Conservation (phyloP, 30 jellyfish, hydroid and myxozoan species). For the Morbakka virulenta region DNA sequence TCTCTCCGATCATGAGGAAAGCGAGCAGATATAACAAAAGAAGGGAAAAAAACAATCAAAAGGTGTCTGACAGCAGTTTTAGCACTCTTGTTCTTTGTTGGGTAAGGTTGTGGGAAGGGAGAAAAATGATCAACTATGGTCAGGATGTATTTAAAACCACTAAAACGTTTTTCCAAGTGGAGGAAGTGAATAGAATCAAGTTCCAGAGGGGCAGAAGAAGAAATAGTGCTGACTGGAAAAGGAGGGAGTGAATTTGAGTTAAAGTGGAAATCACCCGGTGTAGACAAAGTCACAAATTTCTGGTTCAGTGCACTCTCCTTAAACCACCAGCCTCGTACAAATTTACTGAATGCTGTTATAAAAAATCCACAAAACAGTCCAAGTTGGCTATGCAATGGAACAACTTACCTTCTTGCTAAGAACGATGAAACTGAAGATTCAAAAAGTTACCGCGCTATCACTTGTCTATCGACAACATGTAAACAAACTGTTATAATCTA, state of each 20-base stretch:
- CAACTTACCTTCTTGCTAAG: too few species aligned
- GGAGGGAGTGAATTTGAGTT: neutral
- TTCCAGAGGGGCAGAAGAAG: constrained; percentile 18
- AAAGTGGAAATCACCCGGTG: constrained; percentile 18
- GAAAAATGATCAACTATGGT: constrained; percentile 48
- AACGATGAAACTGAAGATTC: too few species aligned
- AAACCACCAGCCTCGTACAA: too few species aligned
- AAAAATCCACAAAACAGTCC: too few species aligned
- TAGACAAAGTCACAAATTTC: neutral
- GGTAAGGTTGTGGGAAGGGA: constrained; percentile 31
- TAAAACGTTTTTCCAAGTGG: constrained; percentile 30
- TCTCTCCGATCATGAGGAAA: constrained; percentile 10
- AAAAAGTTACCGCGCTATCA: too few species aligned
- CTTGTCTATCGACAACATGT: too few species aligned
- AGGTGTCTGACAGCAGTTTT: constrained; percentile 18
- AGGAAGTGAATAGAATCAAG: constrained; percentile 13
- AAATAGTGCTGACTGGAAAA: constrained; percentile 40
- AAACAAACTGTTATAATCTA: too few species aligned
- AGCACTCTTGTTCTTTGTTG: constrained; percentile 31
- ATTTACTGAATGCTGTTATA: too few species aligned
- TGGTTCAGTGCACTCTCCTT: too few species aligned
- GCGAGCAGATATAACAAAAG: too few species aligned
- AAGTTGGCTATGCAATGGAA: too few species aligned
- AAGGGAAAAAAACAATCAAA: constrained; percentile 3
- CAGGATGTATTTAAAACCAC: constrained; percentile 45